Base-by-base conservation (phyloP, 2,113 vertebrate species). In the Oreocharis arfaki region DNA sequence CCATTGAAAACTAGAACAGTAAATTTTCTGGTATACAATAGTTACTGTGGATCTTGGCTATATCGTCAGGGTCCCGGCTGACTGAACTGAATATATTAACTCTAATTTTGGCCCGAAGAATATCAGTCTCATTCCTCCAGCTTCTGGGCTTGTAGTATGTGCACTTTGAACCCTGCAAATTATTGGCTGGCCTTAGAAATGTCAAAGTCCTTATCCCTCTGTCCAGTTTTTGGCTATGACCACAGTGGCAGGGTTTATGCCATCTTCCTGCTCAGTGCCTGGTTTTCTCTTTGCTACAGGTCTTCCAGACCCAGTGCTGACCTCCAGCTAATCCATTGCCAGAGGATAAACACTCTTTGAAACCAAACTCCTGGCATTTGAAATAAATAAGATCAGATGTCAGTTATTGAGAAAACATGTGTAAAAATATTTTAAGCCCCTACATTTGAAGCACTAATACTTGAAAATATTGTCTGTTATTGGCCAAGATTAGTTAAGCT, bases 41-140 rank as follows among this genome's bases (percentile, higher is more conserved):
- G 33, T 59, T 92, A 27, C 24, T 33, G 11, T 50, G n/a, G 32
- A 49, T 52, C 44, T 75, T 64, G 37, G 10, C 14, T 92, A 21
- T 30, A 73, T 28, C 4, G 0, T 60, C 5, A 44, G 10, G 15
- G 26, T 60, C 20, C 5, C 1, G 2, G 15, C 6, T 86, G n/a
- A 50, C 6, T 80, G 19, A 61, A 26, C 49, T 84, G 28, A 33
- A 26, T 57, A 24, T 27, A 70, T 79, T 26, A 83, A 76, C 24
- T 64, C 20, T 63, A 55, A 74, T 81, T 94, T 84, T 81, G 50
- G 17, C 28, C 32, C 70, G 52, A 81, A 78, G 3, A 56, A 12
- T 53, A 39, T 18, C 10, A 41, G 10, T 67, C 16, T 63, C 35
- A 39, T 74, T 89, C 23, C 4, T 71, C 1, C 22, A 67, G 37